Base-by-base conservation (phyloP, 2,797 vertebrate genomes). In the Semotilus atromaculatus region DNA sequence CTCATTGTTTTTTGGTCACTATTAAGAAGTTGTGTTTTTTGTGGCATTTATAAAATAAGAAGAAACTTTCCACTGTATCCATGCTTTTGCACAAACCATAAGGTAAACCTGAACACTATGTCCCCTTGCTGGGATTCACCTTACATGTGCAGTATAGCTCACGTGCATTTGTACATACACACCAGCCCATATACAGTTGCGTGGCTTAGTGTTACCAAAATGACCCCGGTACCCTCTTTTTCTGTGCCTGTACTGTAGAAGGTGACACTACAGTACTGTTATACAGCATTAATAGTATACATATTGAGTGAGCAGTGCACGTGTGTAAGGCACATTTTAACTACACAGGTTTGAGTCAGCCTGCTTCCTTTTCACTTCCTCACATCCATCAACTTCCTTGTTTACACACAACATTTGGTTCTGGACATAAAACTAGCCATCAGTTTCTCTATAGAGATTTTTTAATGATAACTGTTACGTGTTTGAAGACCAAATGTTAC, bases 131-230 rank as follows among this genome's bases (percentile, higher is more conserved):
- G 29, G 19, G 73, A 81, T 85, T 89, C 83, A 73, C 6, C 26
- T 88, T 87, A 84, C 81, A 86, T 68, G 79, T 75, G 58, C 73
- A 29, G 14, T 77, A 82, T 73, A 79, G 76, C 78, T 80, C 68
- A 87, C 21, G 53, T 83, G 55, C 73, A 82, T 88, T 78, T 45
- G 75, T 58, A 43, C 18, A 31, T 81, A 60, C 43, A 62, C 83
- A 73, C 29, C 29, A 31, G 43, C 77, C 81, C 81, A 87, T 89
- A 86, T 89, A 85, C 78, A 79, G 74, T 86, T 87, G 67, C 76
- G 38, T 14, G 80, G 48, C 80, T 76, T 87, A 60, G 73, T 72
- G 66, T 73, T 58, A 60, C 75, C 23, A 48, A 73, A 13, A 19
- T 79, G 62, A 82, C 58, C 23, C 79, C 85, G 10, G 45, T 80